Conservation (phyloP, 2,797 vertebrate genomes). For the Liasis olivaceus region DNA sequence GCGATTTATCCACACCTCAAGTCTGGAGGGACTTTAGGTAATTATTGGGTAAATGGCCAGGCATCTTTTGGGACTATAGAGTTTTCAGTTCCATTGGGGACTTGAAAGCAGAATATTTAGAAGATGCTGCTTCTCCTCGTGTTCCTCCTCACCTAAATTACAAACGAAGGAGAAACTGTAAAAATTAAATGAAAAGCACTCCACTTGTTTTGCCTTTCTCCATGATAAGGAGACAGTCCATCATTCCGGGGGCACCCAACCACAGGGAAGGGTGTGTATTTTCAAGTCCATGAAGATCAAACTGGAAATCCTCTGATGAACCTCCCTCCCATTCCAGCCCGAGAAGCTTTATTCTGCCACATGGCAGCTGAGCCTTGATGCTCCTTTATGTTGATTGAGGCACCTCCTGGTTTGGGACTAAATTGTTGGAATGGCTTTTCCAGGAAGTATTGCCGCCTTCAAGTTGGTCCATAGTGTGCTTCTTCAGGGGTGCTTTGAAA, state of each 20-base stretch:
- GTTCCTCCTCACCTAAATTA: not conserved
- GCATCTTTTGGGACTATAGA: not conserved
- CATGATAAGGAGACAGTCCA: slow-evolving; percentile 20
- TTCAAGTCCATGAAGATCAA: slow-evolving; percentile 31
- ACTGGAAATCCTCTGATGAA: not conserved
- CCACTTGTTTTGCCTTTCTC: not conserved
- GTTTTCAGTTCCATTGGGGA: not conserved
- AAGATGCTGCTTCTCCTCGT: not conserved
- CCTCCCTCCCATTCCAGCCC: not conserved
- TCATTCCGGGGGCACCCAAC: slow-evolving; percentile 21
- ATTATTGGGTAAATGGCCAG: not conserved
- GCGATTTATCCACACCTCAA: not conserved
- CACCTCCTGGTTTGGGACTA: not conserved
- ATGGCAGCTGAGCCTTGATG: not conserved
- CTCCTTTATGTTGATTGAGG: not conserved
- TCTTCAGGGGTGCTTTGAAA: slow-evolving; percentile 38
- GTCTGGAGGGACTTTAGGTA: not conserved
- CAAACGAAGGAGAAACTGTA: not conserved
- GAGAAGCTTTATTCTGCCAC: not conserved
- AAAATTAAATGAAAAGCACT: not conserved
- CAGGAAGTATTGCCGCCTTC: slow-evolving; percentile 37
- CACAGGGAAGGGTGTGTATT: not conserved
- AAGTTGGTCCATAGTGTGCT: slow-evolving; percentile 37
- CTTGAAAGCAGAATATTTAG: not conserved
- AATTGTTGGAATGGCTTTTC: slow-evolving; percentile 24